Evolutionary conservation across 2,888 invertebrate genomes (phyloP).

Genomic region (Neelides folsomi): DNA sequence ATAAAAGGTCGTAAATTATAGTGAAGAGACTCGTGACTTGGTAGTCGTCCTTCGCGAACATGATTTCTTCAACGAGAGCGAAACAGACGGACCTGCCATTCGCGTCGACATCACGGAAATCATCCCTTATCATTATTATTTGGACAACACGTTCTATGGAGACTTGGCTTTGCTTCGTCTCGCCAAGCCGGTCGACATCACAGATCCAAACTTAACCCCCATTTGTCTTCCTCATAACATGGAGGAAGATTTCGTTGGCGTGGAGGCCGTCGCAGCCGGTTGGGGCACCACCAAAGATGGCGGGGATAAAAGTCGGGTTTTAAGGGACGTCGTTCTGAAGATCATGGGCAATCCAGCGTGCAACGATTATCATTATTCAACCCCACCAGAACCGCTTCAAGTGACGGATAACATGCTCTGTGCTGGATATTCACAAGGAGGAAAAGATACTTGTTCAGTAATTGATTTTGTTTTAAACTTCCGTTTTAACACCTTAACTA

Average conservation of each 20-base stretch:
- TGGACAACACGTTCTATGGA: constrained; percentile 30
- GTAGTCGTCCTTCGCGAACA: constrained; percentile 29
- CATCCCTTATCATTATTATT: constrained; percentile 28
- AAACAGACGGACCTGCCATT: constrained; percentile 20
- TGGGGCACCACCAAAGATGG: constrained; percentile 22
- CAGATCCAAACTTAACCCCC: constrained; percentile 19
- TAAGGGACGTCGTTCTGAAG: constrained; percentile 26
- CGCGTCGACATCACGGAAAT: constrained; percentile 20
- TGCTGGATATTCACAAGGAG: constrained; percentile 29
- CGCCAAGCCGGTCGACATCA: constrained; percentile 21
- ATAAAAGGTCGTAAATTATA: constrained; percentile 3
- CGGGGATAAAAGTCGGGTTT: constrained; percentile 22
- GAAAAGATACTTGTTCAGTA: constrained; percentile 28
- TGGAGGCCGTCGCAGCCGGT: constrained; percentile 29
- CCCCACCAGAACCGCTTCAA: constrained; percentile 26
- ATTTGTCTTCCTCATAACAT: constrained; percentile 22
- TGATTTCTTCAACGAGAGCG: constrained; percentile 26
- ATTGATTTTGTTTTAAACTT: constrained; percentile 1
- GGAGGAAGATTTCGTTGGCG: constrained; percentile 13
- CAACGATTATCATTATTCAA: constrained; percentile 26
- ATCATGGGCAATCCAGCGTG: constrained; percentile 26
- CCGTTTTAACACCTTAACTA: too few species aligned
- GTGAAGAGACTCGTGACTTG: constrained; percentile 27
- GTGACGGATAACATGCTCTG: constrained; percentile 29
- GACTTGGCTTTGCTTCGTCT: constrained; percentile 26